A percentile compares a stretch with the other conserved stretches of the same genome.
These are phyloP conservation scores for Theretra japonica DNA, from an alignment of 2,888 invertebrate genomes.

Conservation along the genomic window DNA sequence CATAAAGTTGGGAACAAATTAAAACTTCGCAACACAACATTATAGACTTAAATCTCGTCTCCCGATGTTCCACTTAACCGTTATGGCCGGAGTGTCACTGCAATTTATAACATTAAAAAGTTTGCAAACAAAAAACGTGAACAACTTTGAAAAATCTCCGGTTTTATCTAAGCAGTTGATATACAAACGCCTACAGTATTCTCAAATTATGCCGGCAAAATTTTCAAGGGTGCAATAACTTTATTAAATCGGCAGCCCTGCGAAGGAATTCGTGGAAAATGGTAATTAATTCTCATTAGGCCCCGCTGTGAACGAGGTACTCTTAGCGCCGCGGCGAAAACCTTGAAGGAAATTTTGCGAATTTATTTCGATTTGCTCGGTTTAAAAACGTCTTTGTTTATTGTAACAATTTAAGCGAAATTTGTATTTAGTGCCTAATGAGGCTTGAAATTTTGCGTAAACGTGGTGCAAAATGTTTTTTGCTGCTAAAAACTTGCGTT, in stretches of 20 bases:
- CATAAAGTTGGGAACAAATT: not conserved
- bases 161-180: not conserved
- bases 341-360: slow-evolving; percentile 37
- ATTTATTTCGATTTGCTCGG: slow-evolving; percentile 39
- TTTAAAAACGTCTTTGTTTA: slow-evolving; percentile 11
- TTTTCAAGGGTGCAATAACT: slow-evolving; percentile 52
- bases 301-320: slow-evolving; percentile 44
- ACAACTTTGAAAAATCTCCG: not conserved
- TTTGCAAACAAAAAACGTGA: slow-evolving; percentile 14
- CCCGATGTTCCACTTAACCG: slow-evolving; percentile 17
- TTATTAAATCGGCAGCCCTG: slow-evolving; percentile 57
- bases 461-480: not conserved
- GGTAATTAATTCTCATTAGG: slow-evolving; percentile 66
- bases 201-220: slow-evolving; percentile 44
- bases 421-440: not conserved
- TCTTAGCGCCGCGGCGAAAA: slow-evolving; percentile 46
- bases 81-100: slow-evolving; percentile 14
- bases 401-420: not conserved
- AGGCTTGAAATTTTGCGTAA: not conserved
- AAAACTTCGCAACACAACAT: slow-evolving; percentile 8
- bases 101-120: slow-evolving; percentile 25
- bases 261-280: slow-evolving; percentile 48
- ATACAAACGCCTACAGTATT: slow-evolving; percentile 27
- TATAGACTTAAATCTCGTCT: slow-evolving; percentile 9
- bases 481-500: too few species aligned